Conservation (phyloP, 2,797 vertebrate species). For the Dendrocincla fuliginosa region DNA sequence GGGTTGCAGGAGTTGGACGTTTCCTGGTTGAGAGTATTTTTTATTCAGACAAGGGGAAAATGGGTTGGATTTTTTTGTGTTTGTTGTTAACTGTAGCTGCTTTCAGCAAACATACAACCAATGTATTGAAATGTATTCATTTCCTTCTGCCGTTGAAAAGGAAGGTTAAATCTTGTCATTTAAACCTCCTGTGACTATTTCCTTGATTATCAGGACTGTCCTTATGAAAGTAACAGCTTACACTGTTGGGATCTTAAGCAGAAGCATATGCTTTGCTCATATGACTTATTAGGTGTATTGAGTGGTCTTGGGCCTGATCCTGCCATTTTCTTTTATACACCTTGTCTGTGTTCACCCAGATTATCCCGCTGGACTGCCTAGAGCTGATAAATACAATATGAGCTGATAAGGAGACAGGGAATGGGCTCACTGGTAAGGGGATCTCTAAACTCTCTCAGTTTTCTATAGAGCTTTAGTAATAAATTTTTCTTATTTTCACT, state of each 20-base stretch:
- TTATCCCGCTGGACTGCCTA: neutral
- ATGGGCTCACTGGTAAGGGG: neutral
- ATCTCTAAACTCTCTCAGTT: neutral
- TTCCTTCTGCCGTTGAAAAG: neutral
- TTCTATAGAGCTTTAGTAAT: neutral
- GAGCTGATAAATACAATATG: neutral
- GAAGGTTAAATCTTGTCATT: neutral
- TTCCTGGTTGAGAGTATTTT: slow-evolving; percentile 42
- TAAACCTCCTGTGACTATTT: neutral
- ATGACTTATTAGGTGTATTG: neutral
- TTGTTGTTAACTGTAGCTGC: neutral
- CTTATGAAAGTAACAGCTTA: neutral
- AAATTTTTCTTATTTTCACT: neutral
- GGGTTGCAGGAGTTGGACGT: slow-evolving; percentile 13
- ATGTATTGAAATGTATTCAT: neutral
- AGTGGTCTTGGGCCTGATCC: neutral
- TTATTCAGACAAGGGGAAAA: slow-evolving; percentile 18
- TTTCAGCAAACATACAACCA: neutral
- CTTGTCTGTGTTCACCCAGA: neutral
- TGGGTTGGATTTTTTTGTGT: neutral
- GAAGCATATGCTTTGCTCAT: neutral
- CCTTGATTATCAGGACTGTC: neutral
- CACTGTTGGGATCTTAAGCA: neutral
- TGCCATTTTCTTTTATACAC: neutral
- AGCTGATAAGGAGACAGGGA: neutral